These are phyloP conservation scores for Eunapius fragilis DNA, from an alignment of 37 sponge, comb jelly and placozoan species.

Conservation along the genomic window DNA sequence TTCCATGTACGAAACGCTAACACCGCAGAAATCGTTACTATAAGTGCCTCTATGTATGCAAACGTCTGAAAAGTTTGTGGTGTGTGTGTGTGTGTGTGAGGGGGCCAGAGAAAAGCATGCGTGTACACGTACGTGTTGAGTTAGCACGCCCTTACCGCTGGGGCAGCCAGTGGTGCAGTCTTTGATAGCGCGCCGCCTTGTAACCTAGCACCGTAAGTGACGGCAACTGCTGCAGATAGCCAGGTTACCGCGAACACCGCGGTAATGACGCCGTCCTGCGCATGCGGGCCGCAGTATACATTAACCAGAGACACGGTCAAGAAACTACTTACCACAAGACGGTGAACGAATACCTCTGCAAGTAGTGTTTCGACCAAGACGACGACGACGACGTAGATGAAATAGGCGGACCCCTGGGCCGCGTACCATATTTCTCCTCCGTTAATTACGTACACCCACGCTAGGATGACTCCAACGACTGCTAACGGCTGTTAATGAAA, in stretches of 20 bases:
- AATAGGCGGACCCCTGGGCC: slow-evolving; percentile 21
- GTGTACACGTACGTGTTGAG: background rate
- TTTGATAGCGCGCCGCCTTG: background rate
- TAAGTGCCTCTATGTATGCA: background rate
- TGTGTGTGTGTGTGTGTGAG: too few relatives aligned
- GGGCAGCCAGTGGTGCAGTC: background rate
- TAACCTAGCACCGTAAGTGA: background rate
- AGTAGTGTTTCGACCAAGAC: slow-evolving; percentile 42
- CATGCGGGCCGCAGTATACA: background rate
- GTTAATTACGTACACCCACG: background rate
- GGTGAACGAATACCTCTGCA: slow-evolving; percentile 34
- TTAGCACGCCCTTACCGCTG: slow-evolving; percentile 14
- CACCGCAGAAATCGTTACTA: background rate
- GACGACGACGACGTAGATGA: slow-evolving; percentile 35
- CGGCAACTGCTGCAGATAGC: slow-evolving; percentile 8
- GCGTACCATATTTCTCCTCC: slow-evolving; percentile 21
- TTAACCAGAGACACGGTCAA: background rate
- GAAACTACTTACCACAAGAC: slow-evolving; percentile 30
- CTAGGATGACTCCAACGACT: slow-evolving; percentile 10
- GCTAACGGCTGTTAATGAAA: slow-evolving; percentile 29
- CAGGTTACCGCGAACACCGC: slow-evolving; percentile 14
- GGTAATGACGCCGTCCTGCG: slow-evolving; percentile 8
- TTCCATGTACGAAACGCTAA: slow-evolving; percentile 29
- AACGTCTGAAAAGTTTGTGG: background rate
- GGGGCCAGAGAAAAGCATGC: background rate